Conservation (phyloP, 2,113 vertebrate species). For the Pipra filicauda region DNA sequence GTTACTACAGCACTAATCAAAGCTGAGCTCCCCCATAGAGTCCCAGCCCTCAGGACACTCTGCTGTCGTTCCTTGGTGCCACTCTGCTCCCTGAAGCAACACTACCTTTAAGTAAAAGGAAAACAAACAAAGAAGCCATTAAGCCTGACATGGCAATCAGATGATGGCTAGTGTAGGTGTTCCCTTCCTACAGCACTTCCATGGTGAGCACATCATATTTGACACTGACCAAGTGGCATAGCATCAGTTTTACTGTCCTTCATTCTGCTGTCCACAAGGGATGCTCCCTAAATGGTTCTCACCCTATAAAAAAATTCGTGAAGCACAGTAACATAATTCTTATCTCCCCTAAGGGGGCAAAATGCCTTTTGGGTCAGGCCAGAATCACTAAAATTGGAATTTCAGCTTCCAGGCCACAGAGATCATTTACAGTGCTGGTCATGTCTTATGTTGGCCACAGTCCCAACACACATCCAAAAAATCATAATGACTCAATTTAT, state of each 20-base stretch:
- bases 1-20: neutral
- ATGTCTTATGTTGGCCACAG: neutral
- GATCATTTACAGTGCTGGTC: neutral
- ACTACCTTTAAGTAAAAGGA: neutral
- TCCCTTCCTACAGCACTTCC: neutral
- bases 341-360: neutral
- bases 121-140: neutral
- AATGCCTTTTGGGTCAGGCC: neutral
- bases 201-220: accelerated
- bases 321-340: neutral
- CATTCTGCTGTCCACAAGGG: neutral
- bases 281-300: neutral
- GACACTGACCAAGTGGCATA: neutral
- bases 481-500: neutral
- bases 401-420: neutral
- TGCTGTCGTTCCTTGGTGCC: neutral
- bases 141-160: neutral
- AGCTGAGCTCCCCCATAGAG: neutral
- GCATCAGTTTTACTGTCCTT: neutral
- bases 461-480: neutral
- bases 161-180: accelerated
- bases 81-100: neutral
- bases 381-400: neutral
- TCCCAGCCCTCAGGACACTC: neutral
- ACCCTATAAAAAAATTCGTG: neutral